These are phyloP conservation scores for Plutella xylostella DNA, from an alignment of 2,888 invertebrate species.

Conservation along the genomic window DNA sequence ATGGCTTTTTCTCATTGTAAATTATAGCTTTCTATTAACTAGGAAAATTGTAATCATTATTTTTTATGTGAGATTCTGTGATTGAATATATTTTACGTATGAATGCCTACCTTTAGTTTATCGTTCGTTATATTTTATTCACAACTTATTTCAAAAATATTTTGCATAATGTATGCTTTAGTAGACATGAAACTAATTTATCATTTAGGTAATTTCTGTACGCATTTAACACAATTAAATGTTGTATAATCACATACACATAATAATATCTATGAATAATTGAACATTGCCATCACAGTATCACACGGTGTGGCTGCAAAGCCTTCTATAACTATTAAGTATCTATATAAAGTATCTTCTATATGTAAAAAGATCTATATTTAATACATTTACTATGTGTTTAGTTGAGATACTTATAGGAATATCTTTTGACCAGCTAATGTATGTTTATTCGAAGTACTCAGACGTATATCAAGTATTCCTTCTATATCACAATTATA, in stretches of 20 bases:
- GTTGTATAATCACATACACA: neutral
- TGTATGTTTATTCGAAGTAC: too few relatives aligned
- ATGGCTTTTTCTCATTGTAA: neutral
- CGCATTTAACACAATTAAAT: neutral
- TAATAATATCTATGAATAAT: neutral
- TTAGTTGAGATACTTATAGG: neutral
- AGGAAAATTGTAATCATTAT: constrained; percentile 1
- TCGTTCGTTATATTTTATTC: too few relatives aligned
- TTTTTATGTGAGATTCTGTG: constrained; percentile 31
- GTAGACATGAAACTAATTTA: neutral
- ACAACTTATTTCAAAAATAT: neutral
- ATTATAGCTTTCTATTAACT: neutral
- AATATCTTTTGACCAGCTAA: too few relatives aligned
- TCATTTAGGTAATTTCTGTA: neutral
- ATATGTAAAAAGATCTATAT: too few relatives aligned
- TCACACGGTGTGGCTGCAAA: too few relatives aligned
- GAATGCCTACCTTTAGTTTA: neutral
- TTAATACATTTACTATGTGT: neutral
- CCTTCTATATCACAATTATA: too few relatives aligned
- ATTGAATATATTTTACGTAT: constrained; percentile 14
- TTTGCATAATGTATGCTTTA: neutral
- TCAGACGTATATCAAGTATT: too few relatives aligned
- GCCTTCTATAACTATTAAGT: too few relatives aligned
- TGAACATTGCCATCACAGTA: neutral
- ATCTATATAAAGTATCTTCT: too few relatives aligned